Evolutionary conservation across 2,888 invertebrate species (phyloP).

Genomic region (Lepidochitona cinerea): DNA sequence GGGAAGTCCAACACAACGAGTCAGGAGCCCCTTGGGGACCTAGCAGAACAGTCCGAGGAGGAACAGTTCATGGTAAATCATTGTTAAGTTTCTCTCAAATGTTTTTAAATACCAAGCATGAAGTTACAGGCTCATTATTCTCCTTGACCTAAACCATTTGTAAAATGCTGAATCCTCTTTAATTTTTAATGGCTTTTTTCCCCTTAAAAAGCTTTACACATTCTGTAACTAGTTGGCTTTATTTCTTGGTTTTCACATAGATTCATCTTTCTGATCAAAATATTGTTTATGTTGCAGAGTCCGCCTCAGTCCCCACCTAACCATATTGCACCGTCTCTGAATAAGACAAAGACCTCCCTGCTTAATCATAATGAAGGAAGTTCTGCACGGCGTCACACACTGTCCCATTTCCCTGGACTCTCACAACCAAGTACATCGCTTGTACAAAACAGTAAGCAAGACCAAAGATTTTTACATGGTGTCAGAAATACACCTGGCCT

Average conservation of each 20-base stretch:
- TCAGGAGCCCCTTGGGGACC: constrained; percentile 10
- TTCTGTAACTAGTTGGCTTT: too few species aligned
- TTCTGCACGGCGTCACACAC: neutral
- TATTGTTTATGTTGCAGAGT: constrained; percentile 23
- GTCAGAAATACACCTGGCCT: too few species aligned
- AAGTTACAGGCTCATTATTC: too few species aligned
- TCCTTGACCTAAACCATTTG: too few species aligned
- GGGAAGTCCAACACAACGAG: constrained; percentile 23
- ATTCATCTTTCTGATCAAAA: neutral
- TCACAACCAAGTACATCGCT: neutral
- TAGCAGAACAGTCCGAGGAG: constrained; percentile 18
- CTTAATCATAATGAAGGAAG: neutral
- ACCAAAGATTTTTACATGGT: too few species aligned
- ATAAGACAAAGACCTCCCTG: neutral
- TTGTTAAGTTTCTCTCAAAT: too few species aligned
- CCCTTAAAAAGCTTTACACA: too few species aligned
- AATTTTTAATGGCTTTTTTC: too few species aligned
- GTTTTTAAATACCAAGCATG: too few species aligned
- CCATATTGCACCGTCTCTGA: neutral
- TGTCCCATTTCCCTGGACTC: neutral
- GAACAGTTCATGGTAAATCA: constrained; percentile 18
- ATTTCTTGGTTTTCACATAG: neutral
- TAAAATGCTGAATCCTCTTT: too few species aligned
- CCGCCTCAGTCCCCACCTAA: constrained; percentile 17
- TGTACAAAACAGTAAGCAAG: neutral